These are phyloP conservation scores for Acleris holmiana DNA, from an alignment of 2,888 invertebrate genomes.

Conservation along the genomic window DNA sequence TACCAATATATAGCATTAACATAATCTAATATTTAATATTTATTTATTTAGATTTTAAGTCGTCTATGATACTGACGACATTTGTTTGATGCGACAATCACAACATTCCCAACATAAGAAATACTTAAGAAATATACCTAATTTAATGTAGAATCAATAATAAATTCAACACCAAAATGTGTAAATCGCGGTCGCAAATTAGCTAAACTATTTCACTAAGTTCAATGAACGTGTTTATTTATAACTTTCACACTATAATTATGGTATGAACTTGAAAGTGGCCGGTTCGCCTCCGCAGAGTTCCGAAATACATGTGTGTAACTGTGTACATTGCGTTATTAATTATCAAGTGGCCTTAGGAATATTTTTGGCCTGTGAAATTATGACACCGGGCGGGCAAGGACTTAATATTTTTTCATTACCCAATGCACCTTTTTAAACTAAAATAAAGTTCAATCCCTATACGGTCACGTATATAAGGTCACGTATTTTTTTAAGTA, in stretches of 20 bases:
- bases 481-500: too few relatives aligned
- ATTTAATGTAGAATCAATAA: too few relatives aligned
- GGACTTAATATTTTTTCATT: slow-evolving; percentile 3
- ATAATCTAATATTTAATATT: too few relatives aligned
- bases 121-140: too few relatives aligned
- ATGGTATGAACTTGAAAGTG: slow-evolving; percentile 1
- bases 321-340: slow-evolving; percentile 2
- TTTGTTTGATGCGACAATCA: too few relatives aligned
- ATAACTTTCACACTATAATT: slow-evolving; percentile 5
- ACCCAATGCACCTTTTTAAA: neutral
- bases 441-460: neutral
- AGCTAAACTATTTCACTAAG: neutral
- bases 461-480: too few relatives aligned
- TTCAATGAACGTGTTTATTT: slow-evolving; percentile 17
- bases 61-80: too few relatives aligned
- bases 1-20: too few relatives aligned
- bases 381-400: slow-evolving; percentile 8
- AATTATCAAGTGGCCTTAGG: slow-evolving; percentile 19
- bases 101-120: too few relatives aligned
- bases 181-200: neutral
- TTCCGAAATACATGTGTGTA: slow-evolving; percentile 8
- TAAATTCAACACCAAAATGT: too few relatives aligned
- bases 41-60: too few relatives aligned
- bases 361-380: slow-evolving; percentile 8
- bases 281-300: slow-evolving; percentile 11